These are phyloP conservation scores for Mercenaria mercenaria DNA, from an alignment of 1,140 invertebrate genomes.

Conservation along the genomic window DNA sequence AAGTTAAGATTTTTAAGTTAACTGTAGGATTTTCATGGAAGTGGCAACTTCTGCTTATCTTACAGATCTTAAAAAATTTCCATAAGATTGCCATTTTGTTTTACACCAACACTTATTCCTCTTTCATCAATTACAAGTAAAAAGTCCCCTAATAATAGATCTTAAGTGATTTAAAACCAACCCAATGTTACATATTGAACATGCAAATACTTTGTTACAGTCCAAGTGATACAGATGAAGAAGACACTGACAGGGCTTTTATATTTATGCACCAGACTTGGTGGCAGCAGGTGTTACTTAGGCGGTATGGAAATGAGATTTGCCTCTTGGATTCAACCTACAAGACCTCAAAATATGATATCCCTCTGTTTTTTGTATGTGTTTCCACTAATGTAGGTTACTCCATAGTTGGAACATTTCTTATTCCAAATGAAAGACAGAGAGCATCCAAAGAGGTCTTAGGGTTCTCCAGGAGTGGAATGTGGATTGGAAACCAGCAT, in stretches of 20 bases:
- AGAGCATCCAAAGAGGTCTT: conserved; percentile 62
- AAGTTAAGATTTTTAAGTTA: too few relatives aligned
- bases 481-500: conserved; percentile 55
- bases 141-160: too few relatives aligned
- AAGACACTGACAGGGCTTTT: neutral
- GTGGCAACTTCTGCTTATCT: too few relatives aligned
- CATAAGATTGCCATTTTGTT: too few relatives aligned
- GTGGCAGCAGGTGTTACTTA: conserved; percentile 55
- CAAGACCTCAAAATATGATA: conserved; percentile 68
- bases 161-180: too few relatives aligned
- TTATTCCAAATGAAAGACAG: conserved; percentile 64
- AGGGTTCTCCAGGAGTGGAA: conserved; percentile 69
- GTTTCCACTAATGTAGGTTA: conserved; percentile 71
- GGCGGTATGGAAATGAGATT: conserved; percentile 67
- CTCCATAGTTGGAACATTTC: conserved; percentile 61
- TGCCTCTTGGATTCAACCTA: conserved; percentile 73
- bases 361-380: conserved; percentile 72
- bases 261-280: conserved; percentile 68
- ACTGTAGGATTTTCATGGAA: too few relatives aligned
- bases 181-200: too few relatives aligned
- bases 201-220: too few relatives aligned
- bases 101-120: too few relatives aligned
- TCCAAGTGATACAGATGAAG: neutral
- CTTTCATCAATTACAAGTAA: too few relatives aligned
- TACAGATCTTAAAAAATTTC: too few relatives aligned